Evolutionary conservation across 2,113 vertebrate genomes (phyloP).

Genomic region (Tenrec ecaudatus): DNA sequence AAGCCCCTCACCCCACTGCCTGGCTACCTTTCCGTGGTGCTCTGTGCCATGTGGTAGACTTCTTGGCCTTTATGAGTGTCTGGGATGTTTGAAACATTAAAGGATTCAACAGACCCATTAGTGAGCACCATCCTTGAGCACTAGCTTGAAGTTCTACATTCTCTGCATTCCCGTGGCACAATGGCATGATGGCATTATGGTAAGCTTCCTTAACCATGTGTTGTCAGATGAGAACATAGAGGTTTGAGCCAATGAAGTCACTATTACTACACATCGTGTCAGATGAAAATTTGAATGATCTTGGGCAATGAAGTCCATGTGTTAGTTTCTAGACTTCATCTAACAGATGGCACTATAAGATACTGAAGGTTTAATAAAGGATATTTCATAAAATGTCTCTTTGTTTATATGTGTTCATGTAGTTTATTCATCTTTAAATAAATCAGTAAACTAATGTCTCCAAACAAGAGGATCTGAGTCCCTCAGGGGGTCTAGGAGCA

Average conservation of each 20-base stretch:
- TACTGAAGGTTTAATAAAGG: not conserved
- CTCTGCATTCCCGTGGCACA: too few relatives aligned
- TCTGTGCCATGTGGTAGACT: slow-evolving; percentile 7
- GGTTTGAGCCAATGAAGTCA: not conserved
- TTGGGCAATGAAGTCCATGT: not conserved
- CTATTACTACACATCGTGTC: not conserved
- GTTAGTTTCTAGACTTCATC: not conserved
- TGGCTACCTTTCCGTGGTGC: slow-evolving; percentile 21
- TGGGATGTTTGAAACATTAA: not conserved
- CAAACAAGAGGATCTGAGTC: not conserved
- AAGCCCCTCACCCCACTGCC: not conserved
- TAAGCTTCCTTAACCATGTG: slow-evolving; percentile 42
- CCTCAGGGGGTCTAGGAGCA: not conserved
- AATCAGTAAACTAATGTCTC: not conserved
- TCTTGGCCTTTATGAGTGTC: slow-evolving; percentile 33
- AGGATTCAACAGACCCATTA: slow-evolving; percentile 18
- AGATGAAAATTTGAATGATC: not conserved
- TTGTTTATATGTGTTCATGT: not conserved
- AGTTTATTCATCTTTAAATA: not conserved
- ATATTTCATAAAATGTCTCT: not conserved
- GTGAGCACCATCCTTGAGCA: too few relatives aligned
- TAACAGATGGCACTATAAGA: not conserved
- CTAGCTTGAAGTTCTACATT: too few relatives aligned
- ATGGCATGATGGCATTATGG: too few relatives aligned
- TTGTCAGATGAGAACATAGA: slow-evolving; percentile 39